Percentiles rank a stretch among this genome's conserved stretches.
phyloP scores from a whole-genome alignment of 2,113 vertebrate species.

The Egretta garzetta region DNA sequence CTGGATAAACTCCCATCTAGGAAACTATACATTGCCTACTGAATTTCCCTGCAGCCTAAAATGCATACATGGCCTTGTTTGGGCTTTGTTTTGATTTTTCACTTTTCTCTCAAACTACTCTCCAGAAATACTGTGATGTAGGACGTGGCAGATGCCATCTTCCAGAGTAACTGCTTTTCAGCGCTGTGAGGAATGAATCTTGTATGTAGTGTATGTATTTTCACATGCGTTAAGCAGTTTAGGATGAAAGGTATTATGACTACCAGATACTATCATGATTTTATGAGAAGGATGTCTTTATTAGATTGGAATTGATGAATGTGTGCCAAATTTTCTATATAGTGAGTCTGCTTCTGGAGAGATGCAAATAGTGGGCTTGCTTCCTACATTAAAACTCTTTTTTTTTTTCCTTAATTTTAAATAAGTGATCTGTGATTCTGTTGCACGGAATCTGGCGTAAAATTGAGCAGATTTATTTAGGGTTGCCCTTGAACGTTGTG shows the following conservation, averaged over 20 bases:
- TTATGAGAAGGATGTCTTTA: not conserved
- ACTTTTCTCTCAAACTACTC: not conserved
- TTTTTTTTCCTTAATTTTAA: not conserved
- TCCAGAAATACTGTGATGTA: not conserved
- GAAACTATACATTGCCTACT: not conserved
- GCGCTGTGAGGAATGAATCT: not conserved
- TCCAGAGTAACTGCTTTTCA: not conserved
- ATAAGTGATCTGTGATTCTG: not conserved
- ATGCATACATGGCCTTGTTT: not conserved
- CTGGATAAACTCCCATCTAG: not conserved
- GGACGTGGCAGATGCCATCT: not conserved
- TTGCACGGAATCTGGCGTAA: conserved; percentile 14
- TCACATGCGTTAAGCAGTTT: not conserved
- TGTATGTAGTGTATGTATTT: not conserved
- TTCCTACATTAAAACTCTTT: not conserved
- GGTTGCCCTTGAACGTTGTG: conserved; percentile 29
- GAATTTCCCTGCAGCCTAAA: not conserved
- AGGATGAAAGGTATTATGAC: not conserved
- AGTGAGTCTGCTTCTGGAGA: not conserved
- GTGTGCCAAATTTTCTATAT: not conserved
- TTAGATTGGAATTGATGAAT: not conserved
- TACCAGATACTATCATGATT: not conserved
- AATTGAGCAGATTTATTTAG: conserved; percentile 49
- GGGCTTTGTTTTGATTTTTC: not conserved
- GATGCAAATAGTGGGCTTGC: not conserved